Evolutionary conservation across 2,888 invertebrate species (phyloP), one percentile per base, ranked within the genome.

Genomic region (Drosophila koepferae): DNA sequence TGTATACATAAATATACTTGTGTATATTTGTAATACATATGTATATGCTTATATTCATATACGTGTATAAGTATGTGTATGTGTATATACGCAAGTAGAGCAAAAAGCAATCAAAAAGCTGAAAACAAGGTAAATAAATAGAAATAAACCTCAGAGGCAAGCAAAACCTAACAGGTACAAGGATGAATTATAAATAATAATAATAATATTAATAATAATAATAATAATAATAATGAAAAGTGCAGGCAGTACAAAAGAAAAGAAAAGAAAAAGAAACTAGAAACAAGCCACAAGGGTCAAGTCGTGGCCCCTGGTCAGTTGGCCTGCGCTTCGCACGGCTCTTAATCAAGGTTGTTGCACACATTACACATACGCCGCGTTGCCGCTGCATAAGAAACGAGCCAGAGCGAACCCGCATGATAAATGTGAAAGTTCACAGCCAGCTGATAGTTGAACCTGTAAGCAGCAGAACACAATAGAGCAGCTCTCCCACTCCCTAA

Each of bases 401-500:
- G 48, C 10, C 28, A n/a, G 5, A 10, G 31, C 61, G 43, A 36
- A n/a, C 12, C 40, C 38, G 43, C 70, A 49, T 51, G 31, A 77
- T 77, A 85, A 85, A 85, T 85, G 89, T 80, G 72, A 85, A 78
- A 85, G 89, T 89, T 85, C 84, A 84, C 44, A 58, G 75, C 55
- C 53, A 61, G 61, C 36, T 14, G 49, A 23, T 48, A 20, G 61
- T 36, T 31, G 23, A 51, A 58, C 20, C 41, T 55, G 40, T 20
- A 48, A n/a, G n/a, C 34, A 36, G 23, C 10, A 43, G 43, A 18
- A 40, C 41, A n/a, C 49, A 49, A 64, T 59, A 12, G 1, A 10
- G 14, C 43, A n/a, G 8, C 28, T 28, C 55, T 55, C 40, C 12
- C 1, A 12, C 8, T 16, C 40, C 34, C 28, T 6, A 2, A 1